These are phyloP conservation scores for Archilochus colubris DNA, from an alignment of 2,113 vertebrate genomes.

Conservation along the genomic window DNA sequence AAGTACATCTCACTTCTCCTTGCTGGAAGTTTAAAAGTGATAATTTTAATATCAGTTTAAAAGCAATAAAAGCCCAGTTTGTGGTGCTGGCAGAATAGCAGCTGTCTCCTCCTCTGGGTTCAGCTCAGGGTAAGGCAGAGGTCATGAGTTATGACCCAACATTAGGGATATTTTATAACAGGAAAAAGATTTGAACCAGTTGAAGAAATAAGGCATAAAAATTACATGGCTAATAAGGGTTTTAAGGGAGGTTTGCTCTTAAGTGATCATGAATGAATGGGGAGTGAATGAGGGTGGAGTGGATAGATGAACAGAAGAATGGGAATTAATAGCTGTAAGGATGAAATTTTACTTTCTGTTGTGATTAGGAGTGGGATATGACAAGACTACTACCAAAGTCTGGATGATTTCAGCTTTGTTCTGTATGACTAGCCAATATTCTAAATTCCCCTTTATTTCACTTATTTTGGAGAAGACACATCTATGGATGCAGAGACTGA, in stretches of 20 bases:
- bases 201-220: not conserved
- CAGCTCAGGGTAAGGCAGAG: not conserved
- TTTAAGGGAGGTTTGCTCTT: slow-evolving; percentile 11
- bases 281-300: not conserved
- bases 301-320: not conserved
- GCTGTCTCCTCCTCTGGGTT: not conserved
- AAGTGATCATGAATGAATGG: not conserved
- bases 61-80: not conserved
- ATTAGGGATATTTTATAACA: not conserved
- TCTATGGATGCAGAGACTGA: not conserved
- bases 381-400: not conserved
- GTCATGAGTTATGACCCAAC: not conserved
- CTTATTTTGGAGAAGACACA: not conserved
- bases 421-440: not conserved
- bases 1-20: not conserved
- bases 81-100: not conserved
- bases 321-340: slow-evolving; percentile 7
- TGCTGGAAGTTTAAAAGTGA: too few relatives aligned
- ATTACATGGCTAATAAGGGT: not conserved
- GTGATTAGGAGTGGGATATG: not conserved
- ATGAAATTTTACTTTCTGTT: slow-evolving; percentile 5
- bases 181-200: not conserved
- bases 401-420: not conserved
- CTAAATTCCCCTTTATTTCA: not conserved
- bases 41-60: too few relatives aligned